Evolutionary conservation across 1,140 invertebrate species (phyloP).

Genomic region (Phenacoccus solenopsis): DNA sequence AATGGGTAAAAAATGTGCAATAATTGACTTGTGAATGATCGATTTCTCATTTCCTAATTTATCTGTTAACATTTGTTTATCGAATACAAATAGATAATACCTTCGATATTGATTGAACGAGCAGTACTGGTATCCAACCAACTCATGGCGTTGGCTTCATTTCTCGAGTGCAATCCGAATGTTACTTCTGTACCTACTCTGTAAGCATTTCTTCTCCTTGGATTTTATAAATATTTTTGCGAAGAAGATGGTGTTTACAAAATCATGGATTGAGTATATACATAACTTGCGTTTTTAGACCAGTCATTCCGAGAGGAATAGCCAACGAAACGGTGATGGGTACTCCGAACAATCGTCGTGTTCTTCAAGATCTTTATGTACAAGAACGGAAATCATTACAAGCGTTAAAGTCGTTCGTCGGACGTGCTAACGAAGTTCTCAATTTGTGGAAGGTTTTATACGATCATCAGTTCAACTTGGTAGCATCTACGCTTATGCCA

Average conservation of each 20-base stretch:
- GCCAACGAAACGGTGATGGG: background rate
- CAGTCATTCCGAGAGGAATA: background rate
- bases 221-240: background rate
- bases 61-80: too few species aligned
- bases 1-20: background rate
- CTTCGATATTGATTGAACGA: background rate
- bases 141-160: background rate
- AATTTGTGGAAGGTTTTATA: conserved; percentile 86
- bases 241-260: background rate
- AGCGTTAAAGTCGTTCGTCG: conserved; percentile 61
- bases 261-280: background rate
- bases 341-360: conserved; percentile 6
- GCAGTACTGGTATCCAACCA: background rate
- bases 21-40: too few species aligned
- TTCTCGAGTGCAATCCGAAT: background rate
- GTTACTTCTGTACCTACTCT: background rate
- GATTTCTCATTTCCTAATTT: too few species aligned
- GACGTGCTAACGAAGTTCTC: conserved; percentile 74
- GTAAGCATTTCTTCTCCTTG: background rate
- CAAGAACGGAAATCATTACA: conserved; percentile 63
- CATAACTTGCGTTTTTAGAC: background rate
- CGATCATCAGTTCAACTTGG: conserved; percentile 81
- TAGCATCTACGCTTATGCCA: conserved; percentile 36
- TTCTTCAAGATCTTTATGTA: conserved; percentile 37
- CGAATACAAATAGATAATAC: background rate